phyloP scores from a whole-genome alignment of 2,113 vertebrate genomes.

The Sardina pilchardus region DNA sequence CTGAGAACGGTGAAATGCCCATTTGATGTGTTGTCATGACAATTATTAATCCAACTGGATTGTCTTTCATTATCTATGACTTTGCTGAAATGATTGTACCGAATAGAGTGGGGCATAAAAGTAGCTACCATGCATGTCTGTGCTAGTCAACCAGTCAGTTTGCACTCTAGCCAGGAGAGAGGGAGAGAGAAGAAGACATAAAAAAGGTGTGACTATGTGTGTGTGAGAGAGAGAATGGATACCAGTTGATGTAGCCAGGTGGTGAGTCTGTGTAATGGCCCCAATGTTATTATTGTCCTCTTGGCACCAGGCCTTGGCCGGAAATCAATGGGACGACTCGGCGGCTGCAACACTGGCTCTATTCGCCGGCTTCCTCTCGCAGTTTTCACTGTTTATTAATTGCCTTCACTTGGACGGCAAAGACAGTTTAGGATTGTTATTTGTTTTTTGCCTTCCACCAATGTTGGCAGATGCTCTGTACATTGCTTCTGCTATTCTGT shows the following conservation, averaged over 20 bases:
- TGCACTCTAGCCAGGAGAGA: background rate
- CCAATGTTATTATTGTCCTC: conserved; percentile 42
- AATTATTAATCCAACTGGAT: background rate
- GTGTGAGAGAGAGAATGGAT: conserved; percentile 1
- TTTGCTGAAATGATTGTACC: no score
- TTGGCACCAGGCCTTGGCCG: conserved; percentile 34
- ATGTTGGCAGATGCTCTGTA: background rate
- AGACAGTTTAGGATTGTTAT: background rate
- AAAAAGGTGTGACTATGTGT: background rate
- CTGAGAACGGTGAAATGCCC: background rate
- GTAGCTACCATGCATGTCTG: background rate
- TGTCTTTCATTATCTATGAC: background rate
- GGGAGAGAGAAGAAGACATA: background rate
- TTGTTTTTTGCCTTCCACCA: background rate
- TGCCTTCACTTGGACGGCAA: background rate
- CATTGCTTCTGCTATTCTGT: background rate
- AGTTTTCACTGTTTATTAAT: conserved; percentile 21
- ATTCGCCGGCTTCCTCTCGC: conserved; percentile 22
- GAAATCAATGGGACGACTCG: conserved; percentile 38
- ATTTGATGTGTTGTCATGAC: background rate
- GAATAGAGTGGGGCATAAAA: no score
- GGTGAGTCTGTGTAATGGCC: conserved; percentile 32
- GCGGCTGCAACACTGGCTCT: conserved; percentile 35
- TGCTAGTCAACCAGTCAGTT: background rate
- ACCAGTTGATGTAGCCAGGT: conserved; percentile 11